These are phyloP conservation scores for Limenitis camilla DNA, from an alignment of 2,888 invertebrate genomes.

Conservation along the genomic window DNA sequence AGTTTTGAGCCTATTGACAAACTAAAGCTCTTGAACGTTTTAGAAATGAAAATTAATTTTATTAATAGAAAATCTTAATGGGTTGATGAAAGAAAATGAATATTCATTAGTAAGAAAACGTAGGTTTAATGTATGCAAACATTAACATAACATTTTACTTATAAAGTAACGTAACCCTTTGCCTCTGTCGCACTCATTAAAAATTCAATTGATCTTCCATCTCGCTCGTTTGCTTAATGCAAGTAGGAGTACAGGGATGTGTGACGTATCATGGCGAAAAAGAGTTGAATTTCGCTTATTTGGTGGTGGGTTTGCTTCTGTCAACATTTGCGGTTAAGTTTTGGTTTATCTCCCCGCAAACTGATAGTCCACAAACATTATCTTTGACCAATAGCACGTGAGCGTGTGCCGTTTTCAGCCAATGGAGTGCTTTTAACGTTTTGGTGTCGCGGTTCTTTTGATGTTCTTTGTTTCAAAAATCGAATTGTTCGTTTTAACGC, in stretches of 20 bases:
- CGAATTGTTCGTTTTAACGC: constrained; percentile 16
- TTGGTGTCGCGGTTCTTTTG: constrained; percentile 47
- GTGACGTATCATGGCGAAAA: constrained; percentile 20
- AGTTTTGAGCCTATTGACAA: too few species aligned
- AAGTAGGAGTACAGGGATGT: constrained; percentile 16
- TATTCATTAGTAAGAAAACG: constrained; percentile 15
- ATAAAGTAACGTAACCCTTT: constrained; percentile 32
- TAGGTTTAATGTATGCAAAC: constrained; percentile 20
- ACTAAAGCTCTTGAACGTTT: too few species aligned
- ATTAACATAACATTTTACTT: constrained; percentile 26
- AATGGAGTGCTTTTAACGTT: constrained; percentile 49
- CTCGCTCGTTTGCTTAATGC: constrained; percentile 39
- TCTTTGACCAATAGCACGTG: constrained; percentile 71
- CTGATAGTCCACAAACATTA: constrained; percentile 67
- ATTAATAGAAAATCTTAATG: too few species aligned
- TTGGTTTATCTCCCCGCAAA: constrained; percentile 66
- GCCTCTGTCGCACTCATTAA: constrained; percentile 35
- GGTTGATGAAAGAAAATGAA: not conserved
- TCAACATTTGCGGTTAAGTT: constrained; percentile 65
- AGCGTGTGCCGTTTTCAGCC: constrained; percentile 56
- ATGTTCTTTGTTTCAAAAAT: constrained; percentile 30
- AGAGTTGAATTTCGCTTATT: constrained; percentile 33
- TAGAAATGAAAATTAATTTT: too few species aligned
- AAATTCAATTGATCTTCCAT: constrained; percentile 39
- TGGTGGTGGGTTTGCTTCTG: constrained; percentile 37